Percentiles rank a stretch among this genome's conserved stretches.
Conservation (phyloP, 2,113 vertebrate genomes). For the zebrafish (Danio rerio) region DNA sequence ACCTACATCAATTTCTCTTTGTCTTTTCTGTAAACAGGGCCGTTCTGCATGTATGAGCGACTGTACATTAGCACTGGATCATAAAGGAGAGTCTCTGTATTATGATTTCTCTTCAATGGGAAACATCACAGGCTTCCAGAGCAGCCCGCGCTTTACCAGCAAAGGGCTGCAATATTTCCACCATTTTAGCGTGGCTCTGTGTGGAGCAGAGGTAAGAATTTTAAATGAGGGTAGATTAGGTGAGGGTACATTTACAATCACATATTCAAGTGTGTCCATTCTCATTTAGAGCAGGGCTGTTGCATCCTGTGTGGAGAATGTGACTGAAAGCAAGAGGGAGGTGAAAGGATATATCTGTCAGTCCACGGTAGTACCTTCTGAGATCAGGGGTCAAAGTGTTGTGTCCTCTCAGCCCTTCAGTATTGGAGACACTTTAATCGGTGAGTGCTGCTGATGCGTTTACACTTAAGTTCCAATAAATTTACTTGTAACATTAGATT, state of each 20-base stretch:
- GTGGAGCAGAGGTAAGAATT: constrained; percentile 85
- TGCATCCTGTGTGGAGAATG: constrained; percentile 85
- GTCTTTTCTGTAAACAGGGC: constrained; percentile 71
- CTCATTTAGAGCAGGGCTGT: constrained; percentile 74
- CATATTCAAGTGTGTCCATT: not conserved
- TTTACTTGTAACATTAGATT: too few relatives aligned
- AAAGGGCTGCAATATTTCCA: constrained; percentile 90
- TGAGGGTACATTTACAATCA: not conserved
- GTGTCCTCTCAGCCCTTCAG: constrained; percentile 88
- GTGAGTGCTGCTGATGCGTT: constrained; percentile 68
- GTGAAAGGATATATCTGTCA: constrained; percentile 85
- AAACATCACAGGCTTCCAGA: constrained; percentile 71
- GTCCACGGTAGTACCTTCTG: constrained; percentile 84
- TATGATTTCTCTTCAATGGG: constrained; percentile 85
- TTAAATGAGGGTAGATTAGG: not conserved
- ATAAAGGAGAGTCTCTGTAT: constrained; percentile 60
- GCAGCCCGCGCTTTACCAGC: constrained; percentile 85
- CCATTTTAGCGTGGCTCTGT: constrained; percentile 85
- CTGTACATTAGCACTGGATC: constrained; percentile 76
- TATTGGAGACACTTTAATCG: constrained; percentile 84
- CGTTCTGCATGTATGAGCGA: constrained; percentile 86
- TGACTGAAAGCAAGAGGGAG: constrained; percentile 78
- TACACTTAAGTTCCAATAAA: too few relatives aligned
- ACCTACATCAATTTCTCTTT: not conserved
- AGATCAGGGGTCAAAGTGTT: constrained; percentile 79